Conservation (phyloP, 2,113 vertebrate species). For the Raja brachyura region DNA sequence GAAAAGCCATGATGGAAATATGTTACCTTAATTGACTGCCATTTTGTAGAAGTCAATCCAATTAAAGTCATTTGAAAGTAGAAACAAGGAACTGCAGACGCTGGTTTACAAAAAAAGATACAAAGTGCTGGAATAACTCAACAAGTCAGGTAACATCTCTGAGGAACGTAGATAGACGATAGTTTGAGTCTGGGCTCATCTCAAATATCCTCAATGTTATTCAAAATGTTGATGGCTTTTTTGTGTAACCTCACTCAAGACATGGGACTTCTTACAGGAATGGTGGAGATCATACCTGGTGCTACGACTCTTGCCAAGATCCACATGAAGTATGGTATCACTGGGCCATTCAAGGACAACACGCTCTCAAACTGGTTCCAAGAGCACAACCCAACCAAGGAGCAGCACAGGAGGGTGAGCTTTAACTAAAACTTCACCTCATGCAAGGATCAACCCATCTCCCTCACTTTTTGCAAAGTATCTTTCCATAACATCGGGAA, state of each 20-base stretch:
- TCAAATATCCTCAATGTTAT: background rate
- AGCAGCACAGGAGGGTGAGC: conserved; percentile 56
- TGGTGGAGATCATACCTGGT: conserved; percentile 64
- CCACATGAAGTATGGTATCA: conserved; percentile 58
- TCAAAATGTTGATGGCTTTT: background rate
- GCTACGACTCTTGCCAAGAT: conserved; percentile 59
- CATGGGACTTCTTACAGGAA: conserved; percentile 46
- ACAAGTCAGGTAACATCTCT: too few relatives aligned
- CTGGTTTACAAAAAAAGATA: too few relatives aligned
- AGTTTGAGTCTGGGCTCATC: too few relatives aligned
- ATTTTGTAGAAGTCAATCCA: background rate
- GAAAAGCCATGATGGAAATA: background rate
- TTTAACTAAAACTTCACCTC: background rate
- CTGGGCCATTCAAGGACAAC: conserved; percentile 61
- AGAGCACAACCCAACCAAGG: conserved; percentile 54
- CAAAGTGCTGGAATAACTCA: too few relatives aligned
- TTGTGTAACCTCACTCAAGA: background rate
- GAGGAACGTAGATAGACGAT: too few relatives aligned
- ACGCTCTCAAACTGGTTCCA: conserved; percentile 64
- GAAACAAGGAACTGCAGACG: too few relatives aligned
- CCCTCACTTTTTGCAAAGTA: background rate
- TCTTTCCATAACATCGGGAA: background rate
- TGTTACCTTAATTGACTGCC: background rate
- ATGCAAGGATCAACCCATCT: too few relatives aligned
- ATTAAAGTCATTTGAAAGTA: background rate